Conservation (phyloP, 2,888 invertebrate species). For the Atherix ibis region DNA sequence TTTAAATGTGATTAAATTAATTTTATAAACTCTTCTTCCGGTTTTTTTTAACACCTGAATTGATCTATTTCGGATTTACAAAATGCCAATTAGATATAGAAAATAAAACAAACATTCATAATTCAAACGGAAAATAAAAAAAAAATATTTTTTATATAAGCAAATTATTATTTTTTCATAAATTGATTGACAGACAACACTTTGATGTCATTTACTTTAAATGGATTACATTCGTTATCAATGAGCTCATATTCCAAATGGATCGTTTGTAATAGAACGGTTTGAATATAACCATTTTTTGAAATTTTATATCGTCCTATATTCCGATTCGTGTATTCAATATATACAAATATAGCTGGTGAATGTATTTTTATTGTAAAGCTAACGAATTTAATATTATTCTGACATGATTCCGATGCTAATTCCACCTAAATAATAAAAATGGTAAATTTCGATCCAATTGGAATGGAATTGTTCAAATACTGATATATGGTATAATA, state of each 20-base stretch:
- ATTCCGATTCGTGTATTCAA: conserved; percentile 20
- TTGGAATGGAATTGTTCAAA: no score
- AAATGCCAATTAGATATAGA: no score
- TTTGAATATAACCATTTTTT: conserved; percentile 29
- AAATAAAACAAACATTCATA: no score
- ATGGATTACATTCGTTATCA: conserved; percentile 2
- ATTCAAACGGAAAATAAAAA: no score
- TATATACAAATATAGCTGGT: conserved; percentile 29
- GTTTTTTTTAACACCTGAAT: no score
- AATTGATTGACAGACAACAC: conserved; percentile 27
- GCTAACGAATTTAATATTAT: conserved; percentile 15
- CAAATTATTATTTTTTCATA: conserved; percentile 17
- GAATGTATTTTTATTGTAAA: conserved; percentile 21
- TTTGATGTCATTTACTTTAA: conserved; percentile 20
- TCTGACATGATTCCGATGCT: neutral
- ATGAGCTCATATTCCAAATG: conserved; percentile 23
- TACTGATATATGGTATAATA: no score
- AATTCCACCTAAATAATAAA: no score
- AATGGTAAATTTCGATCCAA: no score
- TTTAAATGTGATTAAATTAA: no score
- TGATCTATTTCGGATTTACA: no score
- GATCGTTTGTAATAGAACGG: conserved; percentile 21
- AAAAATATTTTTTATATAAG: no score
- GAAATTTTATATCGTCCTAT: conserved; percentile 22
- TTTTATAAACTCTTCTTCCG: no score